Evolutionary conservation across 2,888 invertebrate species (phyloP).

Genomic region (Gari tellinella): DNA sequence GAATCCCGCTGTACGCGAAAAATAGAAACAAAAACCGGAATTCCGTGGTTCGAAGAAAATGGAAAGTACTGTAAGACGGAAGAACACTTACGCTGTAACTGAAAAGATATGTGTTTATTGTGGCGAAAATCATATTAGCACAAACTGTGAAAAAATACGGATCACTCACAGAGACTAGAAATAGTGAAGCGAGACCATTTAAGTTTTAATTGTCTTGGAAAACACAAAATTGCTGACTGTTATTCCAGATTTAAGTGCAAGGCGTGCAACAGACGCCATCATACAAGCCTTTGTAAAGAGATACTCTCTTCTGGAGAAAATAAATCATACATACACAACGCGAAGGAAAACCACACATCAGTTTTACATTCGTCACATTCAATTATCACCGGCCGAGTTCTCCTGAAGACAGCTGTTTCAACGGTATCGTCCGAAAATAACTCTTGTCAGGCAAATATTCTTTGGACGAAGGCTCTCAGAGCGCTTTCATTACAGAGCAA

Average conservation of each 20-base stretch:
- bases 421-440: background rate
- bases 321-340: background rate
- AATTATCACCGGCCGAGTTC: background rate
- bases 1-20: no score
- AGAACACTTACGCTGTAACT: background rate
- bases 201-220: conserved; percentile 35
- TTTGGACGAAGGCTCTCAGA: conserved; percentile 38
- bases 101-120: conserved; percentile 10
- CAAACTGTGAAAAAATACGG: conserved; percentile 2
- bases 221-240: conserved; percentile 16
- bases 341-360: background rate
- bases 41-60: background rate
- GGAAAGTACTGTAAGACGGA: conserved; percentile 1
- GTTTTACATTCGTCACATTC: conserved; percentile 12
- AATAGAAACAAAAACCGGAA: no score
- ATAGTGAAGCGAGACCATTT: conserved; percentile 13
- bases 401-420: conserved; percentile 1
- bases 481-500: conserved; percentile 25
- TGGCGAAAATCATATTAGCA: background rate
- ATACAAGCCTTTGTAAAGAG: conserved; percentile 21
- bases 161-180: conserved; percentile 6
- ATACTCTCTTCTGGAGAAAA: background rate
- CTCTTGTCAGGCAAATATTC: conserved; percentile 13
- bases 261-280: conserved; percentile 6
- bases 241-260: no score